Percentiles rank a stretch among this genome's conserved stretches.
phyloP scores from a whole-genome alignment of 1,140 invertebrate species.

The Neodiprion lecontei region DNA sequence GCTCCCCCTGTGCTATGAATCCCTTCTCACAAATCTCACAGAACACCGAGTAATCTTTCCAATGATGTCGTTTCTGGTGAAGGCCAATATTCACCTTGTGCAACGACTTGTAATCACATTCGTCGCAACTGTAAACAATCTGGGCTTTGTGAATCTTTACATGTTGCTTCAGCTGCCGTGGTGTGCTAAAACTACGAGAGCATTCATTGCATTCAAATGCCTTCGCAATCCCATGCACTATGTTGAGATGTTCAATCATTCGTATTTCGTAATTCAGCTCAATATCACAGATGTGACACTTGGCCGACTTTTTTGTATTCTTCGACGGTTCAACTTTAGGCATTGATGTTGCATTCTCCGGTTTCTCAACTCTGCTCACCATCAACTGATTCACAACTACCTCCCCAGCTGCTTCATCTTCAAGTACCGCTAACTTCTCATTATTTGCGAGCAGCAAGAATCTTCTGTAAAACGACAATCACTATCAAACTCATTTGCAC shows the following conservation, averaged over 20 bases:
- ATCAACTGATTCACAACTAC: too few species aligned
- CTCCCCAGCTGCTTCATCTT: not conserved
- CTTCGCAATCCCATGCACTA: not conserved
- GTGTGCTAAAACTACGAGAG: conserved; percentile 18
- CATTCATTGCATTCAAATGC: conserved; percentile 19
- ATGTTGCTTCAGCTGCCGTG: conserved; percentile 18
- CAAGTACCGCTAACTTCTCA: not conserved
- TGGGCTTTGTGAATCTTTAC: conserved; percentile 58
- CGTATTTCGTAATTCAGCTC: not conserved
- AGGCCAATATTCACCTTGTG: conserved; percentile 34
- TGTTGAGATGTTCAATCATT: not conserved
- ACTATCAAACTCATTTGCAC: not conserved
- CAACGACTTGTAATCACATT: conserved; percentile 71
- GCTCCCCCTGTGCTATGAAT: conserved; percentile 3
- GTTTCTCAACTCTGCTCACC: not conserved
- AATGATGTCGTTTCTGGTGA: conserved; percentile 30
- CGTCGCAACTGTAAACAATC: conserved; percentile 71
- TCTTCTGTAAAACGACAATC: not conserved
- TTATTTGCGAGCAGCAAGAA: not conserved
- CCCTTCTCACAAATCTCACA: conserved; percentile 19
- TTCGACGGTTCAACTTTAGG: not conserved
- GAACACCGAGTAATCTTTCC: not conserved
- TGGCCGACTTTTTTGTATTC: not conserved
- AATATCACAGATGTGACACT: conserved; percentile 1
- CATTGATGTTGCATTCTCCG: not conserved